Evolutionary conservation across 2,888 invertebrate species (phyloP), one percentile per base, ranked within the genome.

Genomic region (Elysia crispata): DNA sequence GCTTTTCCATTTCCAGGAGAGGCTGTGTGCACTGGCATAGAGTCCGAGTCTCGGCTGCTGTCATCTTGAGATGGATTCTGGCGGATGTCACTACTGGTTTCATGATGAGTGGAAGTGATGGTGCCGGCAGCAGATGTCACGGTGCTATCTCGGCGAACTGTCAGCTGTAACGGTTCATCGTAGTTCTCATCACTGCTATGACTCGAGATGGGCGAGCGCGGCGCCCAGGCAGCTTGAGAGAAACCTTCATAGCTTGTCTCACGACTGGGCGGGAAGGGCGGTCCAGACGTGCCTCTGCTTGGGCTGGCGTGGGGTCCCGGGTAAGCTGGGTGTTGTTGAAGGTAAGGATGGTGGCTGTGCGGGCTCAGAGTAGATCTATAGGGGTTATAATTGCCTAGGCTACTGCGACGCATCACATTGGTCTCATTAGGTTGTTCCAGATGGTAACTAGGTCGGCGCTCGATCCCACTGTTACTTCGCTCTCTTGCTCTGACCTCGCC

Each of bases 121-220:
- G 33, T 20, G 20, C 74, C 54, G 11, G 67, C 57, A 33, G 50
- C 70, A 11, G 33, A 66, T 3, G 41, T 41, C 23, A 82, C 76
- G 33, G 66, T 77, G 30, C 75, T 79, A 41, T 83, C 83, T 11
- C 76, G 77, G 23, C 81, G 80, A 28, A 85, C 85, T 1, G 84
- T 84, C 70, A 85, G 83, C 76, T 84, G 85, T 28, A 85, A 80
- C 8, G 85, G 85, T 57, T 84, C 83, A 50, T 85, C 84, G 15
- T 75, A 70, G 20, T 82, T 83, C 31, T 85, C 84, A 60, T 83
- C 84, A 54, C 82, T 83, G 73, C 82, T 82, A 78, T 82, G 80
- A 70, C 82, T 84, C 66, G 79, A 81, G 70, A 81, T 57, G 23
- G 83, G 82, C 1, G 83, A 83, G 28, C 81, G 69, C 72, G 77